These are phyloP conservation scores for Drosophila ohnishii DNA, from an alignment of 1,140 invertebrate genomes.

Conservation along the genomic window DNA sequence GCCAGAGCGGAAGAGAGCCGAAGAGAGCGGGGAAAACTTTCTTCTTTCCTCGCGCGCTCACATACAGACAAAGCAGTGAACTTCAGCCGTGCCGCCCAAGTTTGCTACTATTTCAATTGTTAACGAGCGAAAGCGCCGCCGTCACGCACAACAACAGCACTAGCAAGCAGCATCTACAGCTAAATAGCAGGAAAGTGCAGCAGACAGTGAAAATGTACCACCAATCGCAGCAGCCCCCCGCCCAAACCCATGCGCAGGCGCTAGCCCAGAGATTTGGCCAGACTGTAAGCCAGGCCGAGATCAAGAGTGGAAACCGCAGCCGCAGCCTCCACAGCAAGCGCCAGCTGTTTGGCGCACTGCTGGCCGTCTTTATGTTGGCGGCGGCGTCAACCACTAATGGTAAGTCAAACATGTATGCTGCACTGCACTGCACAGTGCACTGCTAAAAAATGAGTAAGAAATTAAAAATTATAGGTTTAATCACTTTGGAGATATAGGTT, in stretches of 20 bases:
- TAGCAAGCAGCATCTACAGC: neutral
- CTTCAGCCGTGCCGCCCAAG: constrained; percentile 45
- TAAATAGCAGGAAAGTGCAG: constrained; percentile 60
- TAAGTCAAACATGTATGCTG: constrained; percentile 47
- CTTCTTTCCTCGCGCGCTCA: constrained; percentile 44
- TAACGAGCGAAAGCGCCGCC: constrained; percentile 82
- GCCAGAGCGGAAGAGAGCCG: constrained; percentile 21
- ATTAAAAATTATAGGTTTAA: neutral
- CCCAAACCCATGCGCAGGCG: constrained; percentile 17
- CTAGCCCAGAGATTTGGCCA: constrained; percentile 29
- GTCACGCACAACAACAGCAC: constrained; percentile 58
- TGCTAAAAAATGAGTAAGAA: constrained; percentile 1
- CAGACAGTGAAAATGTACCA: constrained; percentile 70
- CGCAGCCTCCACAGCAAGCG: constrained; percentile 42
- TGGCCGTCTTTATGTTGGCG: constrained; percentile 60
- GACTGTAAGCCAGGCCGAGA: constrained; percentile 31
- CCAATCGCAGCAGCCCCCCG: constrained; percentile 43
- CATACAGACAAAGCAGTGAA: constrained; percentile 56
- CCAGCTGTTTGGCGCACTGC: constrained; percentile 75
- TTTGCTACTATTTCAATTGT: constrained; percentile 80
- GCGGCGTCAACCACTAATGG: constrained; percentile 62
- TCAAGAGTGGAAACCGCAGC: constrained; percentile 17
- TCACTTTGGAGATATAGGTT: neutral
- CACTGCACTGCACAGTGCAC: constrained; percentile 17
- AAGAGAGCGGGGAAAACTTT: constrained; percentile 57